phyloP scores from a whole-genome alignment of 2,113 vertebrate species.

The Furnarius figulus region DNA sequence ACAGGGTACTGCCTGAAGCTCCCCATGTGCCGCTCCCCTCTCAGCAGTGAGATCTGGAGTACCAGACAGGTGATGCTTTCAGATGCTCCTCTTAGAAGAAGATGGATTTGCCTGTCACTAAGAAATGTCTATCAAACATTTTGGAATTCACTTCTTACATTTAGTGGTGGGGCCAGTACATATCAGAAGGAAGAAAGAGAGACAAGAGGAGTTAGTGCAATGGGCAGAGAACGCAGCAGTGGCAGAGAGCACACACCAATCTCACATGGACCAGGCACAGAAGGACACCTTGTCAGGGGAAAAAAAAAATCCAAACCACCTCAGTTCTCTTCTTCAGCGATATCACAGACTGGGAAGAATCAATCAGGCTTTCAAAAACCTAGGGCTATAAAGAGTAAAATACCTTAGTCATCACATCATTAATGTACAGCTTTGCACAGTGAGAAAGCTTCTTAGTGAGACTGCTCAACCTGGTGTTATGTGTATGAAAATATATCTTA shows the following conservation, averaged over 20 bases:
- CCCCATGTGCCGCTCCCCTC: neutral
- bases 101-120: neutral
- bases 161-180: neutral
- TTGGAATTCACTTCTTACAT: neutral
- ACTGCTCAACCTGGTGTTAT: neutral
- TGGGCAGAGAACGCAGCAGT: neutral
- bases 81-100: neutral
- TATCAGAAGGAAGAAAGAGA: neutral
- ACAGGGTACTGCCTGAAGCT: neutral
- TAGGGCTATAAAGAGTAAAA: neutral
- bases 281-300: neutral
- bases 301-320: neutral
- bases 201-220: neutral
- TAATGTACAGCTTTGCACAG: neutral
- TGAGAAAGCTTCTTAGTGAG: slow-evolving; percentile 16
- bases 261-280: neutral
- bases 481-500: neutral
- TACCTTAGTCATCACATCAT: neutral
- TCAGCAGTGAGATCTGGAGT: neutral
- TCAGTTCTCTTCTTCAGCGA: neutral
- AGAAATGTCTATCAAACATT: neutral
- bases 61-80: neutral
- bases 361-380: slow-evolving; percentile 4
- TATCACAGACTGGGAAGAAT: neutral
- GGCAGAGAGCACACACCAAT: neutral